These are phyloP conservation scores for Lasius platythorax DNA, from an alignment of 2,888 invertebrate genomes.

Conservation along the genomic window DNA sequence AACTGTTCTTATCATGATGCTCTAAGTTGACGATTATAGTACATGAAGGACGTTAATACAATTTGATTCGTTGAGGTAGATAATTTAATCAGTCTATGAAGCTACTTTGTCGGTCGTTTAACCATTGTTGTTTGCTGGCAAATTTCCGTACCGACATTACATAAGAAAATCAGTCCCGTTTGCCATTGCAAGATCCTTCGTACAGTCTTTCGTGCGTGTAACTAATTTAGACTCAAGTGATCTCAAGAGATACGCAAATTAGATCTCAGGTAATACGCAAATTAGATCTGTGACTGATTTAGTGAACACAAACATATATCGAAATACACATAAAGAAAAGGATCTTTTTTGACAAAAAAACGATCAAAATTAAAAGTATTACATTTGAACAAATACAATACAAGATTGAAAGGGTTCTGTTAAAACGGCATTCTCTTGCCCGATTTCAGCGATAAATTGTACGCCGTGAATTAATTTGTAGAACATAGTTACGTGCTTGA, in stretches of 20 bases:
- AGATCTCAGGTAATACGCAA: not conserved
- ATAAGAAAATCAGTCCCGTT: slow-evolving; percentile 38
- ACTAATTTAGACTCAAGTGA: slow-evolving; percentile 1
- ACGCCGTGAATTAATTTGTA: slow-evolving; percentile 51
- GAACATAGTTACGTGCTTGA: slow-evolving; percentile 53
- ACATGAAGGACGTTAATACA: slow-evolving; percentile 81
- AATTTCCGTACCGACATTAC: slow-evolving; percentile 60
- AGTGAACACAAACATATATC: not conserved
- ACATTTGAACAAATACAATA: slow-evolving; percentile 66
- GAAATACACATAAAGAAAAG: not conserved
- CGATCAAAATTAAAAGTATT: slow-evolving; percentile 14
- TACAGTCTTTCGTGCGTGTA: slow-evolving; percentile 33
- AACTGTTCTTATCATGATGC: slow-evolving; percentile 68
- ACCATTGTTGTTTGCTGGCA: slow-evolving; percentile 61
- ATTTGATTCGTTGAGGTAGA: slow-evolving; percentile 84
- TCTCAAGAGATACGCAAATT: slow-evolving; percentile 11
- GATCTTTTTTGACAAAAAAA: slow-evolving; percentile 8
- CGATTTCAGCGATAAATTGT: slow-evolving; percentile 25
- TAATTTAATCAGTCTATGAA: slow-evolving; percentile 84
- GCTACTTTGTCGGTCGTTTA: slow-evolving; percentile 75
- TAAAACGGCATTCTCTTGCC: slow-evolving; percentile 49
- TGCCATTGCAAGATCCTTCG: slow-evolving; percentile 39
- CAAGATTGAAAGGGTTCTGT: slow-evolving; percentile 57
- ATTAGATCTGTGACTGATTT: slow-evolving; percentile 8
- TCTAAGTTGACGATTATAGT: slow-evolving; percentile 70